Conservation (phyloP, 1,140 invertebrate species). For the Sitophilus oryzae region DNA sequence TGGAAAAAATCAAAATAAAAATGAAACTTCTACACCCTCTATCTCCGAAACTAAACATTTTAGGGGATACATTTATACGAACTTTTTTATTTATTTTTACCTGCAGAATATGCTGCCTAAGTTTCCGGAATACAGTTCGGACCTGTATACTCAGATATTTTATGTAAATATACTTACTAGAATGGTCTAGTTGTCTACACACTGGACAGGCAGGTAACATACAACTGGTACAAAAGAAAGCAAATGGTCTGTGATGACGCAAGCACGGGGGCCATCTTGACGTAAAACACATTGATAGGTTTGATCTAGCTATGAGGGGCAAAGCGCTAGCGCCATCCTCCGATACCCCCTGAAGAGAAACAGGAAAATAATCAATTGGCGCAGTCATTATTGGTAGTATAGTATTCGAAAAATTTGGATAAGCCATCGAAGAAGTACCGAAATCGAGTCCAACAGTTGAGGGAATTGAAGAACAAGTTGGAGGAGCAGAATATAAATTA, state of each 20-base stretch:
- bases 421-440: background rate
- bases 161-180: background rate
- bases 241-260: background rate
- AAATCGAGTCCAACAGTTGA: background rate
- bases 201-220: background rate
- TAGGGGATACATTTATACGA: no score
- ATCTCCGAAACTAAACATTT: no score
- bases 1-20: no score
- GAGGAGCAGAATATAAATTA: background rate
- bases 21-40: no score
- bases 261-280: background rate
- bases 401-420: no score
- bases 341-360: background rate
- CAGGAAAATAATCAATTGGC: background rate
- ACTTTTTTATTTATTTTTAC: no score
- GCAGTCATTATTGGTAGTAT: no score
- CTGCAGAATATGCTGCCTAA: no score
- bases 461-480: no score
- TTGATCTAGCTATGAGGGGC: background rate
- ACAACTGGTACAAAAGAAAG: background rate
- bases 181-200: background rate
- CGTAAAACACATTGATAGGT: no score
- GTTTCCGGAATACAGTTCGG: no score
- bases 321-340: background rate
- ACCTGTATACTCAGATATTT: no score